Percentiles rank a stretch among this genome's conserved stretches.
phyloP scores from a whole-genome alignment of 1,140 invertebrate species.

The Hestina assimilis region DNA sequence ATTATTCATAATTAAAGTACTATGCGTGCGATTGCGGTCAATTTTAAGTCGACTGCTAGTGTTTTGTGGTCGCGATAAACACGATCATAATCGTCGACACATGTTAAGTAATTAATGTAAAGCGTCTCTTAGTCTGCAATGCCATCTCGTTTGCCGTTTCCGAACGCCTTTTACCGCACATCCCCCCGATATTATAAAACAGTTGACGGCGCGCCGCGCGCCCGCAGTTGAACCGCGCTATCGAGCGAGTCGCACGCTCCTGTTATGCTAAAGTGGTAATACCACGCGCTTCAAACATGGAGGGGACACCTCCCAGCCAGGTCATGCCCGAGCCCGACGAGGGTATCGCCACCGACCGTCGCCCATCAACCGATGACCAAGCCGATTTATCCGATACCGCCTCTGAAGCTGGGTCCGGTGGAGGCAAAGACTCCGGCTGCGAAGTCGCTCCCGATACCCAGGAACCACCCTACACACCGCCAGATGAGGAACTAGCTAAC shows the following conservation, averaged over 20 bases:
- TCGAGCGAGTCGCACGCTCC: conserved; percentile 59
- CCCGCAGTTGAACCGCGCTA: conserved; percentile 61
- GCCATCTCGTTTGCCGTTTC: conserved; percentile 56
- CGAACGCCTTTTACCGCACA: conserved; percentile 66
- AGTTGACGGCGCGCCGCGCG: conserved; percentile 51
- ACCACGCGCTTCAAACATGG: conserved; percentile 53
- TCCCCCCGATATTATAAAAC: conserved; percentile 73
- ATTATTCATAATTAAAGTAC: conserved; percentile 16
- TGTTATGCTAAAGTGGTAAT: conserved; percentile 61
- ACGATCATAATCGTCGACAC: conserved; percentile 5
- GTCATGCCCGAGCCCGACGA: conserved; percentile 55
- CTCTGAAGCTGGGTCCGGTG: conserved; percentile 79
- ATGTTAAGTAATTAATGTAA: conserved; percentile 39
- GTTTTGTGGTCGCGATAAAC: conserved; percentile 22
- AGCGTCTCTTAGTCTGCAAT: conserved; percentile 59
- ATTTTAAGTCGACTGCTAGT: conserved; percentile 30
- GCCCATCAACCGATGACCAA: conserved; percentile 70
- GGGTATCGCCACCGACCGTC: conserved; percentile 67
- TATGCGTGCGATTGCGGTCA: conserved; percentile 23
- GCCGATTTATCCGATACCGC: conserved; percentile 83
- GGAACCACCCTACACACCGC: conserved; percentile 79
- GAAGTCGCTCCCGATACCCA: conserved; percentile 79
- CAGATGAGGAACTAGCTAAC: conserved; percentile 85
- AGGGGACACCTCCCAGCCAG: conserved; percentile 55
- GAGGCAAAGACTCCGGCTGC: conserved; percentile 82